Evolutionary conservation across 2,113 vertebrate genomes (phyloP).

Genomic region (Dicentrarchus labrax): DNA sequence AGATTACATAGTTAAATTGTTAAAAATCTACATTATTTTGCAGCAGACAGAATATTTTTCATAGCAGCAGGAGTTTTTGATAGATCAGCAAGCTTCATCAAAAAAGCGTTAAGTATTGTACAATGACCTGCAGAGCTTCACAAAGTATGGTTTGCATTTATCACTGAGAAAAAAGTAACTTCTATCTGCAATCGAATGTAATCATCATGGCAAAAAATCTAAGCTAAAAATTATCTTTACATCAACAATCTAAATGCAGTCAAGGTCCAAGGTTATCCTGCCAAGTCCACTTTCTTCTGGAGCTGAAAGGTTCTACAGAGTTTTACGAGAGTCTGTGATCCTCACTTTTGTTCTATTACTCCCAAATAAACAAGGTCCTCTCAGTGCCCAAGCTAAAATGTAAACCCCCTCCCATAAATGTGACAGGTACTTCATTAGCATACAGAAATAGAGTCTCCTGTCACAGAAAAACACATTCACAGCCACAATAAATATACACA

Average conservation of each 20-base stretch:
- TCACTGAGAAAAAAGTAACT: no score
- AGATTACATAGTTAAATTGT: not conserved
- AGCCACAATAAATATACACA: not conserved
- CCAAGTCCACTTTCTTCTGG: not conserved
- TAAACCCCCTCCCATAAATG: slow-evolving; percentile 1
- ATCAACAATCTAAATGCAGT: no score
- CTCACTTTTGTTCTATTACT: not conserved
- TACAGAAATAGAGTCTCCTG: not conserved
- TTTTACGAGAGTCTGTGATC: not conserved
- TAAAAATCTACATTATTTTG: not conserved
- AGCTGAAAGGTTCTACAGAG: not conserved
- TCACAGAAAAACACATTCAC: not conserved
- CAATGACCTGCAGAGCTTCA: no score
- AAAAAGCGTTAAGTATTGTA: not conserved
- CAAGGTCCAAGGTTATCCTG: not conserved
- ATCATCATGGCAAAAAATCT: no score
- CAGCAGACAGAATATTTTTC: not conserved
- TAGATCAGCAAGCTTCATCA: not conserved
- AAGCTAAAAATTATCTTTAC: no score
- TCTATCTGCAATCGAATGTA: no score
- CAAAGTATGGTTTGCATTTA: no score
- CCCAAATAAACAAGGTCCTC: not conserved
- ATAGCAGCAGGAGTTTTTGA: not conserved
- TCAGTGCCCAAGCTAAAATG: not conserved
- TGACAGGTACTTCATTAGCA: not conserved